Percentiles rank a stretch among this genome's conserved stretches.
phyloP scores from a whole-genome alignment of 2,113 vertebrate genomes.

The Scolopax mira region DNA sequence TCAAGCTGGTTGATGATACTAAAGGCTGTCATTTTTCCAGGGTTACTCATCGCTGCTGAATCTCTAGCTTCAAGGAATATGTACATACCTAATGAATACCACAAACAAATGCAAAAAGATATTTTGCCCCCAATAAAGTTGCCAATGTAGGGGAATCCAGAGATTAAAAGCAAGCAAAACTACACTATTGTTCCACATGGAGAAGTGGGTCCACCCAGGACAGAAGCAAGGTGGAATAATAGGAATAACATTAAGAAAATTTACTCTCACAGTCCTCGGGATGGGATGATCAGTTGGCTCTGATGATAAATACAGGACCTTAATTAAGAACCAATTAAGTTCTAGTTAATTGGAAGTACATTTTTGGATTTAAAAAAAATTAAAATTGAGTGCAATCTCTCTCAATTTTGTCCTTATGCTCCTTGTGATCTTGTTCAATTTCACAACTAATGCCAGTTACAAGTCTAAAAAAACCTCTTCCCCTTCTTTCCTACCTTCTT shows the following conservation, averaged over 20 bases:
- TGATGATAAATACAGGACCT: not conserved
- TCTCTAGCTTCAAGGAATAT: not conserved
- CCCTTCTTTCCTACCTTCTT: not conserved
- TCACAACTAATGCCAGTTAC: not conserved
- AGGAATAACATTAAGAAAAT: not conserved
- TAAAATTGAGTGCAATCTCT: not conserved
- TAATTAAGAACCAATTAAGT: not conserved
- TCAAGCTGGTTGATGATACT: not conserved
- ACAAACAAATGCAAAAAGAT: not conserved
- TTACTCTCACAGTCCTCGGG: not conserved
- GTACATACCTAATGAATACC: not conserved
- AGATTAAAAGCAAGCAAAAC: not conserved
- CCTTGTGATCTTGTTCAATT: not conserved
- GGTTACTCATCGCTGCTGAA: not conserved
- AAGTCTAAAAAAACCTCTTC: not conserved
- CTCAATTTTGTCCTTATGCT: not conserved
- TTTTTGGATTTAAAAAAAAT: not conserved
- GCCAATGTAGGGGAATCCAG: not conserved
- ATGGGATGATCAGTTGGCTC: not conserved
- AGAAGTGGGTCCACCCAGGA: not conserved
- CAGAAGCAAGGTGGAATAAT: not conserved
- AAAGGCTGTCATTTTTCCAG: not conserved
- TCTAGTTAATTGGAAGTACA: not conserved
- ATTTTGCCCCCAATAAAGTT: not conserved
- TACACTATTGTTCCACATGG: not conserved